Percentiles rank a stretch among this genome's conserved stretches.
Conservation (phyloP, 2,113 vertebrate genomes). For the Bufo bufo region DNA sequence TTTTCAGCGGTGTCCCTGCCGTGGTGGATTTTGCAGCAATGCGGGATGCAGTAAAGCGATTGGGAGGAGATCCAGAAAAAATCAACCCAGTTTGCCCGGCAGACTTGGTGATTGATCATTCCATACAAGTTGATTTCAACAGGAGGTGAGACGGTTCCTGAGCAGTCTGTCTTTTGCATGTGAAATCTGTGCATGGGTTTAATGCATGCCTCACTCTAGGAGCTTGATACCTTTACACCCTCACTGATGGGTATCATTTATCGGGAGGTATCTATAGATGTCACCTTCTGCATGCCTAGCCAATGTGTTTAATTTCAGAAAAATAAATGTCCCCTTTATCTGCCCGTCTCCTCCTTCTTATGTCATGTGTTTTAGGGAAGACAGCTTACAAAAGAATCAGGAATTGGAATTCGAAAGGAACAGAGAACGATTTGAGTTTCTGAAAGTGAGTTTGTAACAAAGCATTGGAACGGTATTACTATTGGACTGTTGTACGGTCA, state of each 20-base stretch:
- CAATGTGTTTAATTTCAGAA: neutral
- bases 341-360: constrained; percentile 53
- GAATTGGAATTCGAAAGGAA: constrained; percentile 98
- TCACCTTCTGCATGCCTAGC: neutral
- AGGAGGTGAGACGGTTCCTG: constrained; percentile 79
- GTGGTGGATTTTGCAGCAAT: constrained; percentile 98
- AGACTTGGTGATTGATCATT: constrained; percentile 98
- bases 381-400: constrained; percentile 96
- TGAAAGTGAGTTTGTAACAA: constrained; percentile 79
- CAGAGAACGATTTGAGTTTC: constrained; percentile 93
- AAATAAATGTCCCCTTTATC: constrained; percentile 39
- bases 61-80: constrained; percentile 91
- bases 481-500: neutral
- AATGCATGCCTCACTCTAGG: neutral
- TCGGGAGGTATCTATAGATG: neutral
- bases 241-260: neutral
- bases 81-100: constrained; percentile 95
- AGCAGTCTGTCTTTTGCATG: neutral
- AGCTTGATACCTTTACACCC: neutral
- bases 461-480: neutral
- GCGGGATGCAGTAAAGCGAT: constrained; percentile 90
- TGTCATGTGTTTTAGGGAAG: constrained; percentile 75
- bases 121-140: constrained; percentile 97
- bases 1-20: constrained; percentile 89
- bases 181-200: neutral